phyloP scores from a whole-genome alignment of 37 sponge, comb jelly and placozoan species.

The Beroe forskalii region DNA sequence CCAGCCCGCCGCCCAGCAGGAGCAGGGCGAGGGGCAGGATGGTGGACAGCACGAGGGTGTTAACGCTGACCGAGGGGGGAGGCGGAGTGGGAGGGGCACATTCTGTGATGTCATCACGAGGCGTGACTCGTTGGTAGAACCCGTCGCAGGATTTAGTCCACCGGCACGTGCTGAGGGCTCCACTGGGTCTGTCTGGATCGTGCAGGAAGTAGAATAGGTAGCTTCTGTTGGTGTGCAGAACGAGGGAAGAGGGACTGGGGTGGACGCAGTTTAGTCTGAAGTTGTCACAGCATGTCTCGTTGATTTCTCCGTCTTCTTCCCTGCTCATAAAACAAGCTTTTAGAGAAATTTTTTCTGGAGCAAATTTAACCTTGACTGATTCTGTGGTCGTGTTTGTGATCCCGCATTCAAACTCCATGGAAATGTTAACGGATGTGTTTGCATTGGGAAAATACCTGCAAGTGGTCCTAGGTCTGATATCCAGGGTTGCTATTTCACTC shows the following conservation, averaged over 20 bases:
- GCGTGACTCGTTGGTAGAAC: slow-evolving; percentile 11
- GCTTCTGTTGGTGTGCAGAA: neutral
- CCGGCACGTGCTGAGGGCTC: neutral
- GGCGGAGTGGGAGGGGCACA: neutral
- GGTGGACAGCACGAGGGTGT: neutral
- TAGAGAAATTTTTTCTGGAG: neutral
- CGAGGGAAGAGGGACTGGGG: neutral
- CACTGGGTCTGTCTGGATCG: neutral
- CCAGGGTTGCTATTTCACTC: neutral
- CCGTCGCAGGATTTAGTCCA: slow-evolving; percentile 26
- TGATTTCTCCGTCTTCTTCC: neutral
- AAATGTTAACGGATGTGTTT: neutral
- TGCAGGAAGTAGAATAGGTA: slow-evolving; percentile 15
- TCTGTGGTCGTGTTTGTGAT: neutral
- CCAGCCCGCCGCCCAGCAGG: neutral
- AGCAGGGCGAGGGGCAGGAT: neutral
- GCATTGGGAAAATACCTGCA: neutral
- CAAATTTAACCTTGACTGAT: neutral
- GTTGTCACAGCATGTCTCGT: neutral
- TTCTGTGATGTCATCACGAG: neutral
- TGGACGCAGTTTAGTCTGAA: neutral
- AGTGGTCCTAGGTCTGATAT: neutral
- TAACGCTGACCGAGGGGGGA: neutral
- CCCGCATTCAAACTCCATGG: neutral
- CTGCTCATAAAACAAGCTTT: neutral